Conservation (phyloP, 1,140 invertebrate species). For the Oryzaephilus surinamensis region DNA sequence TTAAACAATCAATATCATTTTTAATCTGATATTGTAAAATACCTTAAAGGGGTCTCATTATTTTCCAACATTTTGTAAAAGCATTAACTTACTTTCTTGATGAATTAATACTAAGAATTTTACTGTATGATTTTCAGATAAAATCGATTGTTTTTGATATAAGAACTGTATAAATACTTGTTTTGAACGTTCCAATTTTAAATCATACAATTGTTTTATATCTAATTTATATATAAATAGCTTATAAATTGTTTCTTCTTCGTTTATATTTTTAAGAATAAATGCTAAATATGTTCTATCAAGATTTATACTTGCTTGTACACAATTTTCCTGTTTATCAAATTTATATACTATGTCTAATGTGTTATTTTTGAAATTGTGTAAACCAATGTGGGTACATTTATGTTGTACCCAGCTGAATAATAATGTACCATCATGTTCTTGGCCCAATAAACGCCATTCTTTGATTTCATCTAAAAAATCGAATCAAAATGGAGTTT, state of each 20-base stretch:
- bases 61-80: background rate
- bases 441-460: slow-evolving; percentile 66
- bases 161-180: slow-evolving; percentile 72
- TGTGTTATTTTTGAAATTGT: slow-evolving; percentile 43
- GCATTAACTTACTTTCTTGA: slow-evolving; percentile 56
- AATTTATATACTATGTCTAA: slow-evolving; percentile 53
- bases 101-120: slow-evolving; percentile 67
- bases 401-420: slow-evolving; percentile 53
- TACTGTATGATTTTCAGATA: slow-evolving; percentile 47
- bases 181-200: slow-evolving; percentile 43
- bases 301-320: slow-evolving; percentile 67
- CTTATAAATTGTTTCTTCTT: slow-evolving; percentile 33
- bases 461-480: slow-evolving; percentile 47
- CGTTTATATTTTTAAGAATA: slow-evolving; percentile 42
- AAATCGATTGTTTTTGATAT: slow-evolving; percentile 53
- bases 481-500: background rate
- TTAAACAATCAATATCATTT: slow-evolving; percentile 18
- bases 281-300: slow-evolving; percentile 32
- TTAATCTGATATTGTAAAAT: slow-evolving; percentile 28
- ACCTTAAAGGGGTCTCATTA: slow-evolving; percentile 10
- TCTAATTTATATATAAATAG: slow-evolving; percentile 47
- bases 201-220: slow-evolving; percentile 39
- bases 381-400: slow-evolving; percentile 39
- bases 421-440: slow-evolving; percentile 57
- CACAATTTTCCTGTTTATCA: slow-evolving; percentile 49